Conservation (phyloP, 53 echinoderm and acorn worm species). For the Antedon mediterranea region DNA sequence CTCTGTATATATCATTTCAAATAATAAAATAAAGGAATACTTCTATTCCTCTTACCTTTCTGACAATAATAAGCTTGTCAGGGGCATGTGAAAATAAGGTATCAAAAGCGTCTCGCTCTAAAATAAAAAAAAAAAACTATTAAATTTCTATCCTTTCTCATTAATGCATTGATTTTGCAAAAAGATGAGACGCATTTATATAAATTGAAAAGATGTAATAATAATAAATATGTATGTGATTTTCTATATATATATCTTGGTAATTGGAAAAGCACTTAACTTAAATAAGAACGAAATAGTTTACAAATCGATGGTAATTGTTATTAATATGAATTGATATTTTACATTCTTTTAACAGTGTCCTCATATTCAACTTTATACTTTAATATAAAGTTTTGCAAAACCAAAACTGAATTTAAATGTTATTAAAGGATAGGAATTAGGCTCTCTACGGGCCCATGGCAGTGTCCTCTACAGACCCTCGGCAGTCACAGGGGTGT, state of each 20-base stretch:
- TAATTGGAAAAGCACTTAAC: not conserved
- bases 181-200: not conserved
- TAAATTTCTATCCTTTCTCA: too few species aligned
- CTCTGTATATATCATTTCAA: too few species aligned
- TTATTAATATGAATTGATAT: not conserved
- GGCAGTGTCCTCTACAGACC: too few species aligned
- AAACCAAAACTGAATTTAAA: too few species aligned
- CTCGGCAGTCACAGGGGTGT: too few species aligned
- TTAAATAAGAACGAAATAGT: not conserved
- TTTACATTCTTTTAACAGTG: too few species aligned
- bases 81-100: slow-evolving; percentile 97
- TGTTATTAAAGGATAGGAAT: too few species aligned
- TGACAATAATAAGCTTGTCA: slow-evolving; percentile 95
- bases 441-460: too few species aligned
- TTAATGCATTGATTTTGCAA: not conserved
- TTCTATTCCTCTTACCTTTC: slow-evolving; percentile 73
- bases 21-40: not conserved
- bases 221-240: not conserved
- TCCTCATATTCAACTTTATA: too few species aligned
- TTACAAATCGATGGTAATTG: not conserved
- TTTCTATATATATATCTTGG: not conserved
- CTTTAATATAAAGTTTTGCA: too few species aligned
- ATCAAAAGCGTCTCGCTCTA: slow-evolving; percentile 98
- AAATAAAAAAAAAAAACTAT: not conserved
- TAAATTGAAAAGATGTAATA: not conserved